Conservation (phyloP, 2,888 invertebrate species). For the Chelonus formosanus region DNA sequence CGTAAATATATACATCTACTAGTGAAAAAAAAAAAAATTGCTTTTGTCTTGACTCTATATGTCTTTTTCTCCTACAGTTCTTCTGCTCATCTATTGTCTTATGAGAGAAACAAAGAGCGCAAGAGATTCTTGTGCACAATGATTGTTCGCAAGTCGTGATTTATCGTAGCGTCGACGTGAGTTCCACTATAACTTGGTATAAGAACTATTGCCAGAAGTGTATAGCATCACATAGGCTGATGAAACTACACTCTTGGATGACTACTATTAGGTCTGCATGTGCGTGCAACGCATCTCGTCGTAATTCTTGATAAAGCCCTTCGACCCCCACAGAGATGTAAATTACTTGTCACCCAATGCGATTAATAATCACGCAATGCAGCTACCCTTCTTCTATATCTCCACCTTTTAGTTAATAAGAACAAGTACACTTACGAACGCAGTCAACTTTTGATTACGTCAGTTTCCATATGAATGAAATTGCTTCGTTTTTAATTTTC, state of each 20-base stretch:
- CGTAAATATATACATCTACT: too few species aligned
- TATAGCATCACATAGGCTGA: conserved; percentile 24
- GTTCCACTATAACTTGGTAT: conserved; percentile 36
- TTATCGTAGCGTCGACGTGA: conserved; percentile 43
- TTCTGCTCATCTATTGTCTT: too few species aligned
- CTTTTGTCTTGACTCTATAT: too few species aligned
- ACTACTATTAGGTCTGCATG: conserved; percentile 23
- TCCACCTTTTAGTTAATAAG: neutral
- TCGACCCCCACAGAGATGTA: conserved; percentile 48
- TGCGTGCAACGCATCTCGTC: conserved; percentile 41
- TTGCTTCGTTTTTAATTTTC: neutral
- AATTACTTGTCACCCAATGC: conserved; percentile 49
- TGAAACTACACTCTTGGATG: conserved; percentile 19
- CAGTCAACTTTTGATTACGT: conserved; percentile 7
- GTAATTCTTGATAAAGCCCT: conserved; percentile 51
- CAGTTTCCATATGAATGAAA: neutral
- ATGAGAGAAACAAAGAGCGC: too few species aligned
- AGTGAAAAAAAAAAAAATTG: too few species aligned
- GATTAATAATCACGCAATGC: conserved; percentile 50
- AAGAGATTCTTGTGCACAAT: conserved; percentile 32
- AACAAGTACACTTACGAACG: neutral
- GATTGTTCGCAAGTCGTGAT: conserved; percentile 38
- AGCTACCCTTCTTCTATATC: conserved; percentile 9
- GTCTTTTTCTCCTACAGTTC: too few species aligned
- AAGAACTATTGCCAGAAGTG: conserved; percentile 33